Percentiles rank a stretch among this genome's conserved stretches.
These are phyloP conservation scores for Hoplodrina ambigua DNA, from an alignment of 2,888 invertebrate genomes.

Conservation along the genomic window DNA sequence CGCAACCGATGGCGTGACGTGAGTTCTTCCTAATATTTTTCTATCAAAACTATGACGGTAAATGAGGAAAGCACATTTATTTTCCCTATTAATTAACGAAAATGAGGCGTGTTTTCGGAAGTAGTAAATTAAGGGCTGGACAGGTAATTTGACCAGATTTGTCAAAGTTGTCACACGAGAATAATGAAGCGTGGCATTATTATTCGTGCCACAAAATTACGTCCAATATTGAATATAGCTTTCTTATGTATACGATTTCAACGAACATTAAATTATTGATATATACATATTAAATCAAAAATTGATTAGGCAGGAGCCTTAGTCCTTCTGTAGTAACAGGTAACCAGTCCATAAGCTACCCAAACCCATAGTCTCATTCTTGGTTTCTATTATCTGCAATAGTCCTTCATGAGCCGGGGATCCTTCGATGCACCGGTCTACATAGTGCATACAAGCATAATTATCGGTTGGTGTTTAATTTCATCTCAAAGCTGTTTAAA, in stretches of 20 bases:
- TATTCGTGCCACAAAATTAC: conserved; percentile 1
- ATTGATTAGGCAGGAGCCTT: too few relatives aligned
- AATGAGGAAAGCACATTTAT: conserved; percentile 29
- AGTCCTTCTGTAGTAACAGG: too few relatives aligned
- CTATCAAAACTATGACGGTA: conserved; percentile 38
- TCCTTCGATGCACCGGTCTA: too few relatives aligned
- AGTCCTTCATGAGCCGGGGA: too few relatives aligned
- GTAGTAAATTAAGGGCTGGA: conserved; percentile 26
- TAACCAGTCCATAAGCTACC: too few relatives aligned
- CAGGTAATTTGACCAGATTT: conserved; percentile 36
- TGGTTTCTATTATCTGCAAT: too few relatives aligned
- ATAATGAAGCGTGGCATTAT: conserved; percentile 3
- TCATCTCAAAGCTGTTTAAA: too few relatives aligned
- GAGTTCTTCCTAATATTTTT: conserved; percentile 19
- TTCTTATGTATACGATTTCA: conserved; percentile 22
- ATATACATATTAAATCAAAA: not conserved
- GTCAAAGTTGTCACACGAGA: conserved; percentile 10
- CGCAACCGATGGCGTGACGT: conserved; percentile 17
- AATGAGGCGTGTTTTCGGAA: conserved; percentile 35
- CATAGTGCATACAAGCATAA: too few relatives aligned
- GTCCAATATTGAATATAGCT: conserved; percentile 21
- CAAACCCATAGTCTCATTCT: too few relatives aligned
- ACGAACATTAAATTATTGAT: not conserved
- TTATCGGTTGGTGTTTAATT: too few relatives aligned
- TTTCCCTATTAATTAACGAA: conserved; percentile 45